Conservation (phyloP, 2,113 vertebrate species). For the Lophochroa leadbeateri region DNA sequence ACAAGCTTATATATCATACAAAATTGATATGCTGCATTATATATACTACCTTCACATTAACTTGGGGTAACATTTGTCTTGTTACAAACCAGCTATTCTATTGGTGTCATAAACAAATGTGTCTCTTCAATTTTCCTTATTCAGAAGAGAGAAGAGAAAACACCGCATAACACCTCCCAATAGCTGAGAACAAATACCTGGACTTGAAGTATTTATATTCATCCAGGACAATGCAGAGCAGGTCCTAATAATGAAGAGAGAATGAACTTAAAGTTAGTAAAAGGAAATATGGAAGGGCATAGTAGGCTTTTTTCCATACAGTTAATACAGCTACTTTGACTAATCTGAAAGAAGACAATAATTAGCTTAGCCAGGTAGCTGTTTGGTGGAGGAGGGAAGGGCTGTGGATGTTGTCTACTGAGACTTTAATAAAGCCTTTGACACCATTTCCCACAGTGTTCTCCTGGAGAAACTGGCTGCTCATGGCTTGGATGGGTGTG, state of each 20-base stretch:
- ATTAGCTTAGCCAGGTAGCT: neutral
- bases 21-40: constrained; percentile 16
- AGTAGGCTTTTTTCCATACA: neutral
- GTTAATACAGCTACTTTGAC: neutral
- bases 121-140: neutral
- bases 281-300: neutral
- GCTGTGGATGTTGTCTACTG: neutral
- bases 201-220: neutral
- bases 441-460: accelerated
- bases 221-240: neutral
- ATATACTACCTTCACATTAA: constrained; percentile 30
- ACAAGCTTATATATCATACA: neutral
- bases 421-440: neutral
- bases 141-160: neutral
- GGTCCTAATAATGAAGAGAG: neutral
- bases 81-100: neutral
- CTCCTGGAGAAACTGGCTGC: neutral
- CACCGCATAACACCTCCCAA: neutral
- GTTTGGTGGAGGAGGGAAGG: neutral
- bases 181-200: neutral
- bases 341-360: neutral
- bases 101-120: neutral
- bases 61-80: constrained; percentile 24
- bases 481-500: neutral
- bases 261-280: neutral